Evolutionary conservation across 1,140 invertebrate genomes (phyloP).

Genomic region (Bombus breviceps): DNA sequence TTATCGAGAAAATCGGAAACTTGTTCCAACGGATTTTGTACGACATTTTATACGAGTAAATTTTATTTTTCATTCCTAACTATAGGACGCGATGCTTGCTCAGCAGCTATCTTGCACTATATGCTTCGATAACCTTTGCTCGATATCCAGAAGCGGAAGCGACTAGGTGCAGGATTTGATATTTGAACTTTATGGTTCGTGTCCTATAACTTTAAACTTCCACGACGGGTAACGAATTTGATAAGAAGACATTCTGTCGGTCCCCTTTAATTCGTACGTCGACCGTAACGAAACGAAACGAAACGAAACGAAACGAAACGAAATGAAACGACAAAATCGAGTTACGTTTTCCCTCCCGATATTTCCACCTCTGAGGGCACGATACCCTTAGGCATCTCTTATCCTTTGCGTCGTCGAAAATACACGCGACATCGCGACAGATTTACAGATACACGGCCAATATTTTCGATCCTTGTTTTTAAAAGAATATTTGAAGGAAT

Average conservation of each 20-base stretch:
- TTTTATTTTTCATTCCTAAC: constrained; percentile 12
- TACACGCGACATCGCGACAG: background rate
- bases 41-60: background rate
- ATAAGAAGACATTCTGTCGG: background rate
- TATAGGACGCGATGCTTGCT: background rate
- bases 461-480: background rate
- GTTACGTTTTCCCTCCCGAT: background rate
- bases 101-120: constrained; percentile 24
- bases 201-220: background rate
- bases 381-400: background rate
- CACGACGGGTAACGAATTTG: background rate
- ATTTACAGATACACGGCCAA: background rate
- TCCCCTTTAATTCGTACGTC: background rate
- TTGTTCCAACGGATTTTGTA: background rate
- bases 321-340: background rate
- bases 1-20: background rate
- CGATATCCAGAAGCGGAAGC: background rate
- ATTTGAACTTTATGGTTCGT: constrained; percentile 20
- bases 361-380: background rate
- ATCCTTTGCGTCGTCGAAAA: background rate
- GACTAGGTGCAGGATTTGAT: constrained; percentile 2
- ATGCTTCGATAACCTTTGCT: background rate
- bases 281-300: background rate
- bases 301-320: background rate
- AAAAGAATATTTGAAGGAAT: background rate